These are phyloP conservation scores for Ptychadena robeensis DNA, from an alignment of 2,797 vertebrate genomes.

Conservation along the genomic window DNA sequence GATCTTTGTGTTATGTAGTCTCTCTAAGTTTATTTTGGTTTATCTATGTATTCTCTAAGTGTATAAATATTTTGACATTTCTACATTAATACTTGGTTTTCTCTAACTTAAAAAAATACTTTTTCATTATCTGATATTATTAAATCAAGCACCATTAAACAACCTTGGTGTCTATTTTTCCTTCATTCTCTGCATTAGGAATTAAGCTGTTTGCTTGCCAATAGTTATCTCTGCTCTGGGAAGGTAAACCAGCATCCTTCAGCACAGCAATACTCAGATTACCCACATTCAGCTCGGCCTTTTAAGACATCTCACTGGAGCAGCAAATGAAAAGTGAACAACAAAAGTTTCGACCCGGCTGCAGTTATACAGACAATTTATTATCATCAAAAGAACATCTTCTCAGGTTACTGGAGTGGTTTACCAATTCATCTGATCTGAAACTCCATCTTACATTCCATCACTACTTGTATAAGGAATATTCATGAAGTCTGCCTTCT, in stretches of 20 bases:
- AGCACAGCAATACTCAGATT: constrained; percentile 42
- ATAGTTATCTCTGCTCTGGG: not conserved
- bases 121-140: too few relatives aligned
- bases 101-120: too few relatives aligned
- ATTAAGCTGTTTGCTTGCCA: not conserved
- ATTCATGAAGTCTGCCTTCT: not conserved
- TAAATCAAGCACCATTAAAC: too few relatives aligned
- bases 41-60: too few relatives aligned
- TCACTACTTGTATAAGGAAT: not conserved
- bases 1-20: too few relatives aligned
- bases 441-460: not conserved
- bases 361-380: constrained; percentile 38
- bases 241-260: not conserved
- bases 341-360: constrained; percentile 36
- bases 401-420: constrained; percentile 39
- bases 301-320: constrained; percentile 54
- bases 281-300: constrained; percentile 46
- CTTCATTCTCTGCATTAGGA: not conserved
- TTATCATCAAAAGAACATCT: constrained; percentile 13
- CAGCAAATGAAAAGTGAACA: constrained; percentile 51
- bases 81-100: too few relatives aligned
- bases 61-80: too few relatives aligned
- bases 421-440: constrained; percentile 2
- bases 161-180: too few relatives aligned
- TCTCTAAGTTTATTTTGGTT: too few relatives aligned